Base-by-base conservation (phyloP, 2,797 vertebrate genomes). In the Cygnus olor region DNA sequence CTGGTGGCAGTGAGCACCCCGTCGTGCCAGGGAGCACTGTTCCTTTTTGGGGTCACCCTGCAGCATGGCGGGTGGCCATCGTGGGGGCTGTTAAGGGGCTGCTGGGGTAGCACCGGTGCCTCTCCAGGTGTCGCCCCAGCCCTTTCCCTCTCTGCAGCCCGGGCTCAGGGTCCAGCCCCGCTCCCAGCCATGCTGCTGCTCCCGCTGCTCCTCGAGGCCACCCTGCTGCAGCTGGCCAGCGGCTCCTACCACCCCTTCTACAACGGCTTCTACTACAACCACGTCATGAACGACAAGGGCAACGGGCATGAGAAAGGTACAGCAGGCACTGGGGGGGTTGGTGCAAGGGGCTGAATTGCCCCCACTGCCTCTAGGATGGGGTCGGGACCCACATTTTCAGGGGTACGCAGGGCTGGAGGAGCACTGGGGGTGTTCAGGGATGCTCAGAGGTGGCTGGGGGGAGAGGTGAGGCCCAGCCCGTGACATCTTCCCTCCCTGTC, bases 201-300 rank as follows among this genome's bases (percentile, higher is more conserved):
- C 38, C 68, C 9, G 0, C 88, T 91, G 38, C 87, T 94, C 13
- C 84, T 98, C 66, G 94, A 97, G 97, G 97, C 93, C 83, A 49
- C 97, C 32, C 61, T 98, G 82, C 34, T 98, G 84, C 81, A 38
- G 22, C 83, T 96, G 60, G 57, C 97, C 61, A 74, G 93, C 3
- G 57, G 95, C 14, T 80, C 86, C 74, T 88, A 84, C 10, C 82
- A 89, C 61, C 97, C 96, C 13, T 99, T 98, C 98, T 98, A 97
- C 97, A 99, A 99, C 0, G 99, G 98, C 72, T 99, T 99, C 95
- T 98, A 98, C 96, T 99, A 99, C 93, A 98, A 99, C 83, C 98
- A 98, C 63, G 90, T 98, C 66, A 97, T 97, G 91, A 97, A 98
- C 1, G 97, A 98, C 56, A 95, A 98, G 16, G 65, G 38, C 10